A percentile compares a stretch with the other conserved stretches of the same genome.
These are phyloP conservation scores for Ciconia nigra DNA, from an alignment of 2,797 vertebrate genomes.

Conservation along the genomic window DNA sequence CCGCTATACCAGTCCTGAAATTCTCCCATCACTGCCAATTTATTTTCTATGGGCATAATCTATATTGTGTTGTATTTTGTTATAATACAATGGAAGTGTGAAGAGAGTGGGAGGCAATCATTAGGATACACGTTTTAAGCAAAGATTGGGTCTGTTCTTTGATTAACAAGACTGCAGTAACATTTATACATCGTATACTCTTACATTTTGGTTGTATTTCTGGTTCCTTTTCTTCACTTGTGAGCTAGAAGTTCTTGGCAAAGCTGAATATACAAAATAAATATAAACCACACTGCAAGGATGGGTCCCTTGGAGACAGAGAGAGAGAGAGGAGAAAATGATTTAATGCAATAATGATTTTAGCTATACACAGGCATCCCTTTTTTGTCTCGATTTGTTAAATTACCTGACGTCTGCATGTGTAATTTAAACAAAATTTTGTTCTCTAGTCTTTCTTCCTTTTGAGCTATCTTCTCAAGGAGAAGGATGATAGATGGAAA, in stretches of 20 bases:
- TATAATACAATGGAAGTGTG: neutral
- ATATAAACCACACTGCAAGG: constrained; percentile 16
- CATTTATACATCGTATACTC: neutral
- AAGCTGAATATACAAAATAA: constrained; percentile 41
- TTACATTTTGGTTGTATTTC: neutral
- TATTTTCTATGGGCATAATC: neutral
- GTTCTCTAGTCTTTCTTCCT: constrained; percentile 71
- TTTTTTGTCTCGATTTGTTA: constrained; percentile 74
- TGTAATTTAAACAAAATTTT: constrained; percentile 78
- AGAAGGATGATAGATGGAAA: constrained; percentile 79
- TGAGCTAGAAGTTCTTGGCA: constrained; percentile 24
- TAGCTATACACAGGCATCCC: constrained; percentile 67
- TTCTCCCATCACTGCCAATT: neutral
- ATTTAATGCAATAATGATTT: constrained; percentile 76
- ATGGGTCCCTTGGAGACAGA: neutral
- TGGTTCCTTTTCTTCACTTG: neutral
- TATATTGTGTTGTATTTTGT: neutral
- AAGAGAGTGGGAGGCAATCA: neutral
- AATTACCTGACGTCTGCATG: constrained; percentile 75
- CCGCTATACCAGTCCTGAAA: neutral
- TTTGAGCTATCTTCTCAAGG: constrained; percentile 74
- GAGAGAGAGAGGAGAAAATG: constrained; percentile 31
- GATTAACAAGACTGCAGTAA: neutral
- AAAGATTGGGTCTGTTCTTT: neutral
- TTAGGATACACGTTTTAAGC: neutral